Conservation (phyloP, 2,113 vertebrate genomes). For the Syrmaticus mikado region DNA sequence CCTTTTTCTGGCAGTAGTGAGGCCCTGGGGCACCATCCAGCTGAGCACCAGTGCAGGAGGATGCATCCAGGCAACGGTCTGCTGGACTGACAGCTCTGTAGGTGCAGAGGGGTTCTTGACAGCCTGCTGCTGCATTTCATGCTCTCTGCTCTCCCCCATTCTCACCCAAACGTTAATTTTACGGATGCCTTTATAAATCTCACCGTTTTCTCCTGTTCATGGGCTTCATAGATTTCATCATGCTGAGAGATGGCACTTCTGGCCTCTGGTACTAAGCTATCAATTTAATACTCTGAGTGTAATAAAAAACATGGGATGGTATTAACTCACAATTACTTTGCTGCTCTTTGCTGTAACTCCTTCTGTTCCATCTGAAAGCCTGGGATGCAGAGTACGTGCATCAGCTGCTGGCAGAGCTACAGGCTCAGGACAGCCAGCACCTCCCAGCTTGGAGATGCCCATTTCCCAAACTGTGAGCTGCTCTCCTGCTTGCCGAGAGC, state of each 20-base stretch:
- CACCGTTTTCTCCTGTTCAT: conserved; percentile 28
- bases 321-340: background rate
- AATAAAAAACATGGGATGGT: conserved; percentile 8
- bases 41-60: background rate
- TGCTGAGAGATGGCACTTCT: conserved; percentile 75
- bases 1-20: background rate
- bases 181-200: conserved; percentile 73
- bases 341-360: background rate
- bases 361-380: background rate
- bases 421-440: background rate
- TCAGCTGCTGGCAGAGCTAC: background rate
- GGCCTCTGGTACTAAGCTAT: conserved; percentile 73
- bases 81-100: background rate
- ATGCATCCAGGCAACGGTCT: background rate
- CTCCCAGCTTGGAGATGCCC: background rate
- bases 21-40: background rate
- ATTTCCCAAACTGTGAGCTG: background rate
- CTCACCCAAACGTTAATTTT: conserved; percentile 76
- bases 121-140: background rate
- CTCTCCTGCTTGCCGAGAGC: background rate
- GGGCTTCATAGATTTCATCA: conserved; percentile 70
- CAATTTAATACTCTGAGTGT: conserved; percentile 62
- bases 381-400: background rate
- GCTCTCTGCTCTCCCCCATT: background rate
- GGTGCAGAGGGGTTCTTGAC: background rate